phyloP scores from a whole-genome alignment of 2,113 vertebrate species.

The Lagenorhynchus albirostris region DNA sequence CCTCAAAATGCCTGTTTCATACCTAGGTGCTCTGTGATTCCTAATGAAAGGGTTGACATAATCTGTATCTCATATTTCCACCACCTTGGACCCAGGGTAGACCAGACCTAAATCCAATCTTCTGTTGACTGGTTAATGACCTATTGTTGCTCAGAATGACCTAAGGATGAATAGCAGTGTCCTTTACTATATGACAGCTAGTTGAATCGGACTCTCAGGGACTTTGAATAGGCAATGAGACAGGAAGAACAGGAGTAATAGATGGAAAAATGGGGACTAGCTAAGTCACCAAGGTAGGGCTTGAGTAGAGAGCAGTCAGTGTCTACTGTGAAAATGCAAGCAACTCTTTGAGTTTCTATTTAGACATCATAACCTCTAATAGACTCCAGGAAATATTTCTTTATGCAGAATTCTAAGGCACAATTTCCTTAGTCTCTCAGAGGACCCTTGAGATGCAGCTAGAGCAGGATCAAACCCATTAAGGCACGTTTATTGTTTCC shows the following conservation, averaged over 20 bases:
- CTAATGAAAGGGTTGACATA: background rate
- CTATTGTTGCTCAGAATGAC: background rate
- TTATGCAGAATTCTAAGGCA: background rate
- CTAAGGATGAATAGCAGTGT: background rate
- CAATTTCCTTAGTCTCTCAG: background rate
- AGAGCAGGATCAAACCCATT: background rate
- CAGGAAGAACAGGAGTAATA: background rate
- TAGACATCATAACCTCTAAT: background rate
- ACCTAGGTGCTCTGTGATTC: background rate
- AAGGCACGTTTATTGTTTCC: background rate
- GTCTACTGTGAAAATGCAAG: background rate
- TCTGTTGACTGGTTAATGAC: background rate
- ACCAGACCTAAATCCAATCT: background rate
- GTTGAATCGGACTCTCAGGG: background rate
- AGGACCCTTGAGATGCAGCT: background rate
- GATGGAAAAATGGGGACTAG: background rate
- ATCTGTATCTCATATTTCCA: background rate
- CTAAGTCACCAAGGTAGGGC: background rate
- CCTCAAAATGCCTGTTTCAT: background rate
- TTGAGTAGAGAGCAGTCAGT: background rate
- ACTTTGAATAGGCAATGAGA: background rate
- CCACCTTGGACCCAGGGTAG: background rate
- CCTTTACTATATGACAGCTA: background rate
- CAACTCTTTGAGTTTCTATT: background rate
- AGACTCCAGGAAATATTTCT: background rate